Conservation (phyloP, 1,140 invertebrate species). For the Palaemon carinicauda region DNA sequence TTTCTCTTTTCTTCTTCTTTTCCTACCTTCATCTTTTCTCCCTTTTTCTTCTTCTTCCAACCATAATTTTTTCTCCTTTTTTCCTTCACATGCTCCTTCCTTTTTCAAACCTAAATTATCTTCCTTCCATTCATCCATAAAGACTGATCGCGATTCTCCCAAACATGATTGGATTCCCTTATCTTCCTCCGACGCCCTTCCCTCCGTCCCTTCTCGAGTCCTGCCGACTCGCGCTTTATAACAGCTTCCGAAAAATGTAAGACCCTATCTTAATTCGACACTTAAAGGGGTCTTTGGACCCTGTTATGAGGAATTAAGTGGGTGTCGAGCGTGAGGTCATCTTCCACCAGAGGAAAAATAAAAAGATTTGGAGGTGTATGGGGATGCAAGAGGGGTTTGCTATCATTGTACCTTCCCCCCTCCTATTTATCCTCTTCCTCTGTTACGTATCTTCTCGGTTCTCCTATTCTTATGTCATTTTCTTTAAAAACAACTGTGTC, state of each 20-base stretch:
- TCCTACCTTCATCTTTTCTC: not conserved
- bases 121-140: not conserved
- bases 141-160: not conserved
- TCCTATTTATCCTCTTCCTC: no score
- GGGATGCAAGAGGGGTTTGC: no score
- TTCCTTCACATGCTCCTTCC: not conserved
- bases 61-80: not conserved
- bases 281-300: no score
- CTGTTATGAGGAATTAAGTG: no score
- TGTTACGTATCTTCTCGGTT: no score
- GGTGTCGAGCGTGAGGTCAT: no score
- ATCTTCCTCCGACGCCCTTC: not conserved
- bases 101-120: not conserved
- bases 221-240: not conserved
- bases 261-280: no score
- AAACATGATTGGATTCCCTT: not conserved
- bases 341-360: no score
- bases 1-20: not conserved
- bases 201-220: not conserved
- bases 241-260: not conserved
- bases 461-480: no score
- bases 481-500: no score
- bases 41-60: not conserved
- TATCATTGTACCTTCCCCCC: no score
- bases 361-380: no score